Evolutionary conservation across 2,888 invertebrate genomes (phyloP).

Genomic region (Napeogenes inachia): DNA sequence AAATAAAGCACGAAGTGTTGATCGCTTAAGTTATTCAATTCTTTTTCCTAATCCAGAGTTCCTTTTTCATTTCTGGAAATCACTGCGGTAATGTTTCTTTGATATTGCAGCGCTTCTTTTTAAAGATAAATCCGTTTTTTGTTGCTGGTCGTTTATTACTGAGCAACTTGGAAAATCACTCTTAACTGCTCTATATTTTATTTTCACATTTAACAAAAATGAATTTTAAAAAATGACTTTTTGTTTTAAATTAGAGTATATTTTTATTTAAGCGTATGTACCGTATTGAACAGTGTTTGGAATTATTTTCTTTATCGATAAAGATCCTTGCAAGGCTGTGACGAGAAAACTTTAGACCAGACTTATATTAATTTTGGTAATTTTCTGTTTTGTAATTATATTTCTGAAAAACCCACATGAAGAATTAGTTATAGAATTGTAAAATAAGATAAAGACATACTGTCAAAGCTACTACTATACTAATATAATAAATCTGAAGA

Average conservation of each 20-base stretch:
- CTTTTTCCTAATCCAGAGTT: constrained; percentile 21
- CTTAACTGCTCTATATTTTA: constrained; percentile 28
- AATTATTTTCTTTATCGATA: too few relatives aligned
- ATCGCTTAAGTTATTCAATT: constrained; percentile 26
- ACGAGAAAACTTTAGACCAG: too few relatives aligned
- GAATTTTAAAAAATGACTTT: constrained; percentile 6
- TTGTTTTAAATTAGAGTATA: background rate
- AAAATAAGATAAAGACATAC: too few relatives aligned
- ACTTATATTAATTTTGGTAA: too few relatives aligned
- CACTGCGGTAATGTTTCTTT: constrained; percentile 35
- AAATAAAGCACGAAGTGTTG: constrained; percentile 21
- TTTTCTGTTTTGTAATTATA: too few relatives aligned
- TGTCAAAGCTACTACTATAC: too few relatives aligned
- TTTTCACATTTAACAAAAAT: constrained; percentile 23
- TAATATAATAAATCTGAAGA: too few relatives aligned
- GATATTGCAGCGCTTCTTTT: constrained; percentile 36
- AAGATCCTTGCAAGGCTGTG: too few relatives aligned
- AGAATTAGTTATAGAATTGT: too few relatives aligned
- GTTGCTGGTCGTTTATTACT: constrained; percentile 33
- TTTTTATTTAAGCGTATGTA: too few relatives aligned
- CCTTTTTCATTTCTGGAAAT: constrained; percentile 30
- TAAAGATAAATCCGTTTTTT: constrained; percentile 36
- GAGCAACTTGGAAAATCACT: constrained; percentile 30
- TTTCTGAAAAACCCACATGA: too few relatives aligned
- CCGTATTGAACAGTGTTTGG: too few relatives aligned